Percentiles rank a stretch among this genome's conserved stretches.
Conservation (phyloP, 2,113 vertebrate species). For the Potamarius usumacintae region DNA sequence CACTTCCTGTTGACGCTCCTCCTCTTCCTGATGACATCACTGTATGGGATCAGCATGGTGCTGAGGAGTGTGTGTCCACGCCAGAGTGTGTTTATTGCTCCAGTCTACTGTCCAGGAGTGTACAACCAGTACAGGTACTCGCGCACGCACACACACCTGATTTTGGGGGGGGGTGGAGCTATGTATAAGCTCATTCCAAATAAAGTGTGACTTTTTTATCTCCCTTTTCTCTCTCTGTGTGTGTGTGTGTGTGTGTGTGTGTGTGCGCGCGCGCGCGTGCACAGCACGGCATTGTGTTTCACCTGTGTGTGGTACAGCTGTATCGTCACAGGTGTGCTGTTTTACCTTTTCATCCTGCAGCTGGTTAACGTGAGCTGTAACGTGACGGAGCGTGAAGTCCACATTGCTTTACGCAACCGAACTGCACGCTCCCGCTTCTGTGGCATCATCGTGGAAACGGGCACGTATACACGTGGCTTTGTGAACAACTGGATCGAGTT, state of each 20-base stretch:
- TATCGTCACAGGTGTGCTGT: conserved; percentile 85
- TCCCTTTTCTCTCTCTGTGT: not conserved
- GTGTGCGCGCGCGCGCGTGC: conserved; percentile 40
- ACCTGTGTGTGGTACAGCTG: conserved; percentile 95
- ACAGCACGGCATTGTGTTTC: conserved; percentile 88
- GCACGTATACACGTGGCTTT: conserved; percentile 82
- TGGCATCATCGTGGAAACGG: conserved; percentile 86
- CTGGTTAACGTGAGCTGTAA: conserved; percentile 94
- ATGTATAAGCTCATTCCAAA: not conserved
- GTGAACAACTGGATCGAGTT: conserved; percentile 89
- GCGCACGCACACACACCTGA: not conserved
- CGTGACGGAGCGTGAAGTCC: conserved; percentile 90
- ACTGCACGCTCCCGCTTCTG: conserved; percentile 77
- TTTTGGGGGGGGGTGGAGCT: not conserved
- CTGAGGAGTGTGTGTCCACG: conserved; percentile 83
- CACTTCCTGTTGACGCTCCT: conserved; percentile 89
- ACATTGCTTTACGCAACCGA: conserved; percentile 83
- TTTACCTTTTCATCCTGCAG: conserved; percentile 89
- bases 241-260: conserved; percentile 28
- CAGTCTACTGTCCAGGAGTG: conserved; percentile 93
- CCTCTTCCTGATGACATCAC: conserved; percentile 88
- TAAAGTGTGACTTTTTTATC: not conserved
- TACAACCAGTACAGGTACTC: conserved; percentile 88
- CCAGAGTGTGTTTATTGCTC: conserved; percentile 76
- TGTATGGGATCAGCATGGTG: conserved; percentile 88